Conservation (phyloP, 2,888 invertebrate genomes). For the Bruchidius siliquastri region DNA sequence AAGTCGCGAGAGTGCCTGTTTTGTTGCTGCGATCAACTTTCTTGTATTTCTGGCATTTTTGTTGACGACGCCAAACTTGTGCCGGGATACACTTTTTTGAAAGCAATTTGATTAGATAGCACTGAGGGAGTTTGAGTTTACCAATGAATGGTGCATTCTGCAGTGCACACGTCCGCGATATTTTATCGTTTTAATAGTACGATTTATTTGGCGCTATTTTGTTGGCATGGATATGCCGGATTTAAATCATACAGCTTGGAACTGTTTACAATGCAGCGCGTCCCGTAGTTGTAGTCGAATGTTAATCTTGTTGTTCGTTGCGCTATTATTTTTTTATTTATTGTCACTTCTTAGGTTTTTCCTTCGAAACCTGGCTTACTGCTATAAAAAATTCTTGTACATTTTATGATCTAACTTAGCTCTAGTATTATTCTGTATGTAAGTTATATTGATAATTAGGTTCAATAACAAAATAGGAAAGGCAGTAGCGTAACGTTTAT, state of each 20-base stretch:
- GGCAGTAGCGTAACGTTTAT: too few relatives aligned
- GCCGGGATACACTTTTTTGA: constrained; percentile 26
- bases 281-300: neutral
- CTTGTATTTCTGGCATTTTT: constrained; percentile 27
- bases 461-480: too few relatives aligned
- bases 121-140: constrained; percentile 6
- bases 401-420: too few relatives aligned
- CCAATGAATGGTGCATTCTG: constrained; percentile 1
- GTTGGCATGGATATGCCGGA: neutral
- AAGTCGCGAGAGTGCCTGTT: constrained; percentile 39
- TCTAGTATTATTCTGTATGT: too few relatives aligned
- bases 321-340: neutral
- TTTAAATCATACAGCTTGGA: neutral
- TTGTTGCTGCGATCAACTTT: constrained; percentile 36
- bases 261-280: neutral
- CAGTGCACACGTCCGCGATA: constrained; percentile 9
- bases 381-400: too few relatives aligned
- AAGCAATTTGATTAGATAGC: constrained; percentile 31
- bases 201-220: constrained; percentile 11
- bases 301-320: neutral
- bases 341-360: too few relatives aligned
- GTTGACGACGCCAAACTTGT: constrained; percentile 27
- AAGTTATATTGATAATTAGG: too few relatives aligned
- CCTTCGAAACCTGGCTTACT: too few relatives aligned
- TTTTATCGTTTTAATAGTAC: constrained; percentile 14